phyloP scores from a whole-genome alignment of 2,888 invertebrate species.

The Doris montereyensis region DNA sequence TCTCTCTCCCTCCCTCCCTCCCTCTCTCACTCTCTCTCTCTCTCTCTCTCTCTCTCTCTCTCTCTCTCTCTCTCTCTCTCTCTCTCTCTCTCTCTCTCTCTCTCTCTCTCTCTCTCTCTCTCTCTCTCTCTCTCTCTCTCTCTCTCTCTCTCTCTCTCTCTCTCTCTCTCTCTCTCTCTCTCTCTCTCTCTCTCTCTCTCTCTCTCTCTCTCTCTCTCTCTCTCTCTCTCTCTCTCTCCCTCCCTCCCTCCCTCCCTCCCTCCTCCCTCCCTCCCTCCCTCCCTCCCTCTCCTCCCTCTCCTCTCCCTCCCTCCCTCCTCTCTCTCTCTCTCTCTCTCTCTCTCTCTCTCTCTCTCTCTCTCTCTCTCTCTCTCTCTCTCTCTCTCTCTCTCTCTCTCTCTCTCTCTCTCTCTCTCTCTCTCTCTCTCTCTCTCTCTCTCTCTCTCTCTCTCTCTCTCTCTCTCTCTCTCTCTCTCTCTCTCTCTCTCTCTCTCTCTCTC shows the following conservation, averaged over 20 bases:
- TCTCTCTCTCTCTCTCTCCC: too few relatives aligned
- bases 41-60: conserved; percentile 14
- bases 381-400: too few relatives aligned
- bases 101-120: conserved; percentile 7
- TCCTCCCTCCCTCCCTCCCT: too few relatives aligned
- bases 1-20: too few relatives aligned
- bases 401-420: too few relatives aligned
- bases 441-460: too few relatives aligned
- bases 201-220: neutral
- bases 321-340: neutral
- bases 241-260: too few relatives aligned
- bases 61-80: conserved; percentile 1
- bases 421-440: too few relatives aligned
- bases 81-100: conserved; percentile 14
- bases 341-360: conserved; percentile 13
- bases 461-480: too few relatives aligned
- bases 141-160: conserved; percentile 4
- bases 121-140: neutral
- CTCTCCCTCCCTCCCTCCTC: neutral
- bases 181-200: neutral
- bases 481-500: too few relatives aligned
- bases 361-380: conserved; percentile 24
- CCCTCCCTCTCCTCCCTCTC: too few relatives aligned
- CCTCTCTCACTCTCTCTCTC: conserved; percentile 6
- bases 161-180: conserved; percentile 8